A percentile compares a stretch with the other conserved stretches of the same genome.
Conservation (phyloP, 2,888 invertebrate genomes). For the Elysia crispata region DNA sequence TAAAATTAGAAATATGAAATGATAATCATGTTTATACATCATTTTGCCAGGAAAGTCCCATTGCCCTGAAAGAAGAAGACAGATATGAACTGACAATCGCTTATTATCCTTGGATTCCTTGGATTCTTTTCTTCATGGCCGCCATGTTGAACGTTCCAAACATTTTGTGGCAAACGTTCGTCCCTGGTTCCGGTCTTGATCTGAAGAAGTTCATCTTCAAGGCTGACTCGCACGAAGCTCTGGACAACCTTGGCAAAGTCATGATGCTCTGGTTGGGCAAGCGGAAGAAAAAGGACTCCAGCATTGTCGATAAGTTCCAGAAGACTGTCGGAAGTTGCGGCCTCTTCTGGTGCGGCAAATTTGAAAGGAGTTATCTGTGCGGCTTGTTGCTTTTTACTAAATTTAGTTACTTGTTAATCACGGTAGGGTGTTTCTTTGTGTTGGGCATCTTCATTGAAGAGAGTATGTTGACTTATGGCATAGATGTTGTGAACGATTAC, state of each 20-base stretch:
- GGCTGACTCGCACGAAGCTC: slow-evolving; percentile 48
- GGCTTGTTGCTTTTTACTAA: slow-evolving; percentile 51
- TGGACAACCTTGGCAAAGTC: slow-evolving; percentile 45
- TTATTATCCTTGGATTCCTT: slow-evolving; percentile 63
- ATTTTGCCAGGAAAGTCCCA: neutral
- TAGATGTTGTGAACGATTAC: slow-evolving; percentile 49
- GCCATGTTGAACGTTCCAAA: slow-evolving; percentile 58
- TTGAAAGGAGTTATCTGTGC: slow-evolving; percentile 49
- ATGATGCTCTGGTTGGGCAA: slow-evolving; percentile 38
- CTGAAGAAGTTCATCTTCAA: slow-evolving; percentile 52
- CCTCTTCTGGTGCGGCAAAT: slow-evolving; percentile 46
- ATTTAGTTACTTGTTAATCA: slow-evolving; percentile 45
- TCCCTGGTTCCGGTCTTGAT: slow-evolving; percentile 53
- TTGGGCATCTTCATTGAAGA: slow-evolving; percentile 51
- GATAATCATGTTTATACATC: no score
- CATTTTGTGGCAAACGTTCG: slow-evolving; percentile 55
- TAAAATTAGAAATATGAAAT: no score
- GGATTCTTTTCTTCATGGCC: slow-evolving; percentile 59
- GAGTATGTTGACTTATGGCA: slow-evolving; percentile 51
- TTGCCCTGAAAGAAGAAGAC: slow-evolving; percentile 35
- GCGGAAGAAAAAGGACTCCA: neutral
- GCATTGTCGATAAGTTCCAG: neutral
- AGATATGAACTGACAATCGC: slow-evolving; percentile 52
- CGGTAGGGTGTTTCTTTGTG: slow-evolving; percentile 46
- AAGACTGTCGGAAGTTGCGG: slow-evolving; percentile 27